Conservation (phyloP, 2,113 vertebrate species). For the Tor tambroides region DNA sequence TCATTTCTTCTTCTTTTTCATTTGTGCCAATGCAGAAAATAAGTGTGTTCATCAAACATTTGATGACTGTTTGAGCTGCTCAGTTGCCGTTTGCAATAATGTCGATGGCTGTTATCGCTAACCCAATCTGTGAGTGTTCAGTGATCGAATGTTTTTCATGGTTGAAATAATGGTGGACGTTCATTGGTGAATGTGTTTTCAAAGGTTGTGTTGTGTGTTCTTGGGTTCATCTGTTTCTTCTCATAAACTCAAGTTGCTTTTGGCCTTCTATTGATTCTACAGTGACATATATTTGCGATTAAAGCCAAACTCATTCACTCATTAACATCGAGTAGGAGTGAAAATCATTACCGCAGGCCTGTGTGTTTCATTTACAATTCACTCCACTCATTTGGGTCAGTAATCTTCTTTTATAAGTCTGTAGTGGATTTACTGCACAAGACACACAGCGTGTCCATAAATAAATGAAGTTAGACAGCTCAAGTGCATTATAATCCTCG, state of each 20-base stretch:
- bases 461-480: neutral
- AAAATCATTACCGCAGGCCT: conserved; percentile 11
- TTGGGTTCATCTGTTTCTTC: neutral
- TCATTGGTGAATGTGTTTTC: no score
- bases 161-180: neutral
- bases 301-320: conserved; percentile 8
- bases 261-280: conserved; percentile 9
- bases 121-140: neutral
- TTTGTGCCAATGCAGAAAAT: neutral
- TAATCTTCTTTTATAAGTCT: neutral
- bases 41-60: neutral
- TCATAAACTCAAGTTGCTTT: neutral
- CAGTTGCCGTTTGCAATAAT: neutral
- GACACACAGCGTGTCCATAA: neutral
- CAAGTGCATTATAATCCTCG: neutral
- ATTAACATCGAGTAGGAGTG: neutral
- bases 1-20: neutral
- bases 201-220: no score
- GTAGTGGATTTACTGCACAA: neutral
- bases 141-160: neutral
- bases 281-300: neutral
- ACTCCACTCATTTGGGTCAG: neutral
- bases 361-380: neutral
- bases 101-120: neutral
- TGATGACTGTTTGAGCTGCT: neutral